Evolutionary conservation across 1,140 invertebrate genomes (phyloP).

Genomic region (Paralvinella palmiformis): DNA sequence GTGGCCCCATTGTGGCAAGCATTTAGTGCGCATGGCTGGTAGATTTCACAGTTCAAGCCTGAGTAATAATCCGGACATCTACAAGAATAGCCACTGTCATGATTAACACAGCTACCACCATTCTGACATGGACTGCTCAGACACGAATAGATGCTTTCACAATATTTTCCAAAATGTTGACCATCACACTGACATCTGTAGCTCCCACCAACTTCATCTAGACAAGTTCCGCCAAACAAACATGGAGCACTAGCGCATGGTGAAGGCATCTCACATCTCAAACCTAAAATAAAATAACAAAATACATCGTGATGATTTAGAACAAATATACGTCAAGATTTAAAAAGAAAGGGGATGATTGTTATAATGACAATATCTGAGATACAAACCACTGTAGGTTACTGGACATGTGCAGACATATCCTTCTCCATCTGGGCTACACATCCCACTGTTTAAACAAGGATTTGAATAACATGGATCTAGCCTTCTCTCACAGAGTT

Average conservation of each 20-base stretch:
- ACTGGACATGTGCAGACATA: conserved; percentile 21
- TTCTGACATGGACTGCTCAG: too few relatives aligned
- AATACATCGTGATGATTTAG: background rate
- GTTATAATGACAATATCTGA: background rate
- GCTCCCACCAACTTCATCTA: background rate
- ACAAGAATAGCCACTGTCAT: conserved; percentile 22
- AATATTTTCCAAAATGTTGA: background rate
- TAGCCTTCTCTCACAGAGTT: conserved; percentile 10
- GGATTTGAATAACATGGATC: conserved; percentile 16
- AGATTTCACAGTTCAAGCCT: conserved; percentile 26
- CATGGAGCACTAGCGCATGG: conserved; percentile 7
- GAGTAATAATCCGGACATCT: conserved; percentile 25
- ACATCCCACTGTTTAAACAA: conserved; percentile 15
- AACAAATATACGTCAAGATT: background rate
- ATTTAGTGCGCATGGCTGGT: conserved; percentile 20
- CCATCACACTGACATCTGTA: background rate
- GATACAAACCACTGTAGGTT: conserved; percentile 12
- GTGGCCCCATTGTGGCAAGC: conserved; percentile 28
- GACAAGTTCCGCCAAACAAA: conserved; percentile 4
- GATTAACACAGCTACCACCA: background rate
- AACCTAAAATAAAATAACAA: background rate
- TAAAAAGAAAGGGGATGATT: background rate
- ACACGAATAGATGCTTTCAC: background rate
- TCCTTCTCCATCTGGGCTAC: conserved; percentile 1
- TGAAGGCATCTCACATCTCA: background rate